Conservation (phyloP, 1,140 invertebrate genomes). For the Brachionus plicatilis region DNA sequence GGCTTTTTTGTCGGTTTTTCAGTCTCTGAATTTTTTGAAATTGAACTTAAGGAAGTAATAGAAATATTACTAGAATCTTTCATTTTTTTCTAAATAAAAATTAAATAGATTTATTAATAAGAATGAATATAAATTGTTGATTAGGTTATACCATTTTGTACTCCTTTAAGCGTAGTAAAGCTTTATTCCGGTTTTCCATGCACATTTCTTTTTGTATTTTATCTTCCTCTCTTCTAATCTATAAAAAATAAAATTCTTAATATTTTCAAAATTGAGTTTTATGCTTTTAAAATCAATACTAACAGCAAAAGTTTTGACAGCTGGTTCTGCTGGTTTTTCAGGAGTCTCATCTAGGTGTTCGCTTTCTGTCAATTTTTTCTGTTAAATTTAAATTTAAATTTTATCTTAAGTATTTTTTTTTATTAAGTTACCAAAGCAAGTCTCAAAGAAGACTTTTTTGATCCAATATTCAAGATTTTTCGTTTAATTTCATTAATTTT, state of each 20-base stretch:
- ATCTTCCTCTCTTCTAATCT: constrained; percentile 34
- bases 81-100: neutral
- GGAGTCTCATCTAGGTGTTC: neutral
- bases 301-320: neutral
- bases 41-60: neutral
- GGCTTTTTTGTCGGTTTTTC: neutral
- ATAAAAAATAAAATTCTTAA: neutral
- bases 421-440: constrained; percentile 7
- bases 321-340: neutral
- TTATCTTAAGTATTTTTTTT: neutral
- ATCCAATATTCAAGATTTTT: constrained; percentile 12
- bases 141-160: neutral
- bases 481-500: neutral
- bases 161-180: constrained; percentile 13
- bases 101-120: neutral
- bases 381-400: neutral
- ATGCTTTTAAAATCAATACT: neutral
- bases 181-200: constrained; percentile 25
- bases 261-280: neutral
- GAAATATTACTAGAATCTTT: neutral
- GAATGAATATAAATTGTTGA: neutral
- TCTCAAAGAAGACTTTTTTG: constrained; percentile 23
- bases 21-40: neutral
- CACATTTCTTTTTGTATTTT: constrained; percentile 17
- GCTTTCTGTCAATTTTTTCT: neutral